A percentile compares a stretch with the other conserved stretches of the same genome.
phyloP scores from a whole-genome alignment of 2,113 vertebrate species.

The Aplodontia rufa region DNA sequence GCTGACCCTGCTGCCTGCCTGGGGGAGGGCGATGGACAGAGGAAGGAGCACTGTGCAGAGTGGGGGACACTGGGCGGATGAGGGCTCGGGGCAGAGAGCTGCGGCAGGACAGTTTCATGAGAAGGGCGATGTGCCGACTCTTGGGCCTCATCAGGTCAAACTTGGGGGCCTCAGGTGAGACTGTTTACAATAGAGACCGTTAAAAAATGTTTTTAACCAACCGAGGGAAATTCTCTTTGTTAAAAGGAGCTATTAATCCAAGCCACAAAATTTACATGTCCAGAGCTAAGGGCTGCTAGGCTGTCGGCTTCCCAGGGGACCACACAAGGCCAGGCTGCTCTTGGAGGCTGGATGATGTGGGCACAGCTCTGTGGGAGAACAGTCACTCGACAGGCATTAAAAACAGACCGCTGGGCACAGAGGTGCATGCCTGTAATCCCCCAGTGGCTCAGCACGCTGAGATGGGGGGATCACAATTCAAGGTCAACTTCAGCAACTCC shows the following conservation, averaged over 20 bases:
- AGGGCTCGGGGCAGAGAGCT: background rate
- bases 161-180: background rate
- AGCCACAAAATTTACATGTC: background rate
- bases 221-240: constrained; percentile 37
- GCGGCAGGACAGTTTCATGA: accelerated
- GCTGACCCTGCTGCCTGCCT: accelerated
- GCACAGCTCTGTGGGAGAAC: background rate
- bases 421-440: background rate
- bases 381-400: background rate
- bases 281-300: background rate
- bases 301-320: no score
- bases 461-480: no score
- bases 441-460: background rate
- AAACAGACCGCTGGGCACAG: background rate
- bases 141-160: background rate
- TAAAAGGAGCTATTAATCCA: background rate
- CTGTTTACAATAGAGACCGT: background rate
- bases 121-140: background rate
- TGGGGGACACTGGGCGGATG: no score
- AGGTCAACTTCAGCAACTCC: background rate
- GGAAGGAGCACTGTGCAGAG: no score
- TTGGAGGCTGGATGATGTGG: background rate
- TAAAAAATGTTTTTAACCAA: background rate
- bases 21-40: background rate
- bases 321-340: background rate